Base-by-base conservation (phyloP, 1,140 invertebrate genomes). In the Chlorops oryzae region DNA sequence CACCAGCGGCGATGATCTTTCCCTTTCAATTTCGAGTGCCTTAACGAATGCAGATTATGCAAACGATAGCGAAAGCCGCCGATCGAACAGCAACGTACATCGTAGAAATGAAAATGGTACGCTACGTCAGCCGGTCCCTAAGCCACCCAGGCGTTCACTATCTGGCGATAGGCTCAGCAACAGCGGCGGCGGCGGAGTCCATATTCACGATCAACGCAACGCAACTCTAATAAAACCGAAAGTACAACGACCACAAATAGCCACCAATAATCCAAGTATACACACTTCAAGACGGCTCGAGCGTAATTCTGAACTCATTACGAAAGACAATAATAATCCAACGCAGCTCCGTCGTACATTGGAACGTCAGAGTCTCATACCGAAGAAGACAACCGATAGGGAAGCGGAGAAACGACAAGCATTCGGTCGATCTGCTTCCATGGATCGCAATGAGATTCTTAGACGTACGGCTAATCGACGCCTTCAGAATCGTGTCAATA, bases 331-430 rank as follows among this genome's bases (percentile, higher is more conserved):
- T 22, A 45, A 45, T 27, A 45, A 35, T 28, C 43, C 52, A 32
- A 46, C 21, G n/a, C 50, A 15, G 6, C 32, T 62, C 3, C 52
- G 55, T 37, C 51, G 61, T 10, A 51, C 39, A 10, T 17, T 39
- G 6, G 65, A 69, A 13, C 55, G 66, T 0, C 63, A 64, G 37
- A 65, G 63, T 24, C 53, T 69, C 1, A 64, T 64, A 17, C 63
- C 66, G 3, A 58, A 63, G 21, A 55, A 63, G n/a, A 51, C 63
- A 7, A 54, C 56, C 1, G 57, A 58, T n/a, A n/a, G n/a, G 28
- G 20, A 17, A 0, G 51, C 57, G 12, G 27, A 48, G 1, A 51
- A 40, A 22, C 13, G 41, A 35, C 46, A 41, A 13, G 43, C 58
- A 1, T 65, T 68, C 27, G 42, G 38, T 2, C 53, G 65, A 3